Conservation (phyloP, 2,797 vertebrate species). For the Geotrypetes seraphini region DNA sequence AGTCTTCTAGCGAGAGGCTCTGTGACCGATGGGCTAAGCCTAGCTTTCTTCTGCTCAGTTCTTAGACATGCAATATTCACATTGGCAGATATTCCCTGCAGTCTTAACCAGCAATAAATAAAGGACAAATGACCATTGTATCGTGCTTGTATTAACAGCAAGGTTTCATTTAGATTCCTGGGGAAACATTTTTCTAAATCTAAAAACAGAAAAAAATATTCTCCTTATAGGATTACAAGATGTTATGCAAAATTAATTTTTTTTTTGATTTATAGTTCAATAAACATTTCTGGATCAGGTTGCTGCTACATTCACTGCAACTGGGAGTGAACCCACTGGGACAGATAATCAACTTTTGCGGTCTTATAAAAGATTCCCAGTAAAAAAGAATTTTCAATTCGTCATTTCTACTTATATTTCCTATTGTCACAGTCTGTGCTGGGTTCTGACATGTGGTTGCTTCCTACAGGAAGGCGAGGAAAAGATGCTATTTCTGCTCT, state of each 20-base stretch:
- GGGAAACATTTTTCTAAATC: no score
- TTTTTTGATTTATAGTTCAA: no score
- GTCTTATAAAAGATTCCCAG: conserved; percentile 11
- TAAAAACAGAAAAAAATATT: conserved; percentile 45
- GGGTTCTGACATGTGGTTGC: conserved; percentile 16
- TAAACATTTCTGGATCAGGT: no score
- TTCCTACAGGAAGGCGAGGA: conserved; percentile 21
- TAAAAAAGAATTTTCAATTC: background rate
- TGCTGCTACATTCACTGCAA: conserved; percentile 4
- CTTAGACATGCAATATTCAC: no score
- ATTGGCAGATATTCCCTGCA: no score
- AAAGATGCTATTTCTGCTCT: conserved; percentile 31
- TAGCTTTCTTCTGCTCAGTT: no score
- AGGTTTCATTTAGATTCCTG: no score
- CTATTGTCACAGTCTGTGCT: background rate
- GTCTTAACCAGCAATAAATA: no score
- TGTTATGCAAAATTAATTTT: conserved; percentile 33
- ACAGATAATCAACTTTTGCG: background rate
- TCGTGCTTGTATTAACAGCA: no score
- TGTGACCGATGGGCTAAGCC: no score
- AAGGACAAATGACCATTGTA: no score
- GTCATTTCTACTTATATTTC: background rate
- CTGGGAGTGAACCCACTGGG: conserved; percentile 4
- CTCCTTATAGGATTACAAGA: conserved; percentile 46
- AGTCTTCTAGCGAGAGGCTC: no score